Base-by-base conservation (phyloP, 2,888 invertebrate species). In the Julus scandinavius region DNA sequence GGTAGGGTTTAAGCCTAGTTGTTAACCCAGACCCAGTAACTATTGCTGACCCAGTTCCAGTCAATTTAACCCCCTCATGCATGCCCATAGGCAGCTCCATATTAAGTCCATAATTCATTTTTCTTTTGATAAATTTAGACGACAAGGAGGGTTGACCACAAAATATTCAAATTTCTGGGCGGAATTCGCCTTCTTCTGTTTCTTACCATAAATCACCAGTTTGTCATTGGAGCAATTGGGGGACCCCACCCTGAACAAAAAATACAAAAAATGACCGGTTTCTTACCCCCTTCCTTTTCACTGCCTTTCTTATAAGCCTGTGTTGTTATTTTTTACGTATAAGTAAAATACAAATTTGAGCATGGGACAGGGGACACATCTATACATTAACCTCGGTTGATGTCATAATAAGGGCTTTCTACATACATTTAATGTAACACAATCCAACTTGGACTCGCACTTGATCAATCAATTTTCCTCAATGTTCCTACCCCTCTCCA, bases 391-490 rank as follows among this genome's bases (percentile, higher is more conserved):
- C 50, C 50, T 85, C 50, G 50, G 85, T 85, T 85, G 85, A 85
- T 85, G 85, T 85, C 85, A 85, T 85, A 85, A 85, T 85, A 85
- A 49, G 50, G 50, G 85, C 50, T 85, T 85, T 85, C 85, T 85
- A 2, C 29, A 4, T 85, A 41, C 85, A 85, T 85, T 40, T 45
- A 85, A 50, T 85, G 85, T 49, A 85, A 85, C 50, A 85, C 85
- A 85, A 85, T 50, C 85, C 50, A 85, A 85, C 85, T 20, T 45
- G 45, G 49, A 45, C 50, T 85, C 50, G 49, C 85, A 49, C 85
- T 85, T 85, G 85, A 85, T 85, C 85, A 85, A 85, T 85, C 85
- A 85, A 85, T 85, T 85, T 85, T 85, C 85, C 17, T 85, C n/a
- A 5, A 29, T 45, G 50, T 45, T 20, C 50, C 45, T 85, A 85